A percentile compares a stretch with the other conserved stretches of the same genome.
These are phyloP conservation scores for Frieseomelitta varia DNA, from an alignment of 1,140 invertebrate species.

Conservation along the genomic window DNA sequence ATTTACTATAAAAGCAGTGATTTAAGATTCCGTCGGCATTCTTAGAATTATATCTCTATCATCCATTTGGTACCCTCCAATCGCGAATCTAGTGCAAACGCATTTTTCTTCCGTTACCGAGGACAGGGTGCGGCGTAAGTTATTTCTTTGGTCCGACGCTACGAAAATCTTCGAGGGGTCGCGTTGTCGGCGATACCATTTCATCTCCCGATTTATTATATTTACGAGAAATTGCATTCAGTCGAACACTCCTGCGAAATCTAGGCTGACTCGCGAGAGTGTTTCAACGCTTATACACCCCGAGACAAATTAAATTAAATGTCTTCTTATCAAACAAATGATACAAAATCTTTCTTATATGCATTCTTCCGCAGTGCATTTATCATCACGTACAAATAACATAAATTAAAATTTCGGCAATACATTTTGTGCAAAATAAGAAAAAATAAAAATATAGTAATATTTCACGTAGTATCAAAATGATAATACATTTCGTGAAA, in stretches of 20 bases:
- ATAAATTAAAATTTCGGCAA: too few species aligned
- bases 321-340: too few species aligned
- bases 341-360: too few species aligned
- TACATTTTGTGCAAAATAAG: too few species aligned
- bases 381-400: too few species aligned
- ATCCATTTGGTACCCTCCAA: slow-evolving; percentile 64
- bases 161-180: slow-evolving; percentile 52
- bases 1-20: slow-evolving; percentile 59
- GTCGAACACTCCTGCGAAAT: not conserved
- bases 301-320: too few species aligned
- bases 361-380: too few species aligned
- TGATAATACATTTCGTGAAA: too few species aligned
- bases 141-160: slow-evolving; percentile 62
- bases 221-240: slow-evolving; percentile 40
- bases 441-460: too few species aligned
- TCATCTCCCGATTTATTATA: slow-evolving; percentile 38
- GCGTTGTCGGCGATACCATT: slow-evolving; percentile 45
- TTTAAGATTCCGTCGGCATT: slow-evolving; percentile 62
- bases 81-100: slow-evolving; percentile 53
- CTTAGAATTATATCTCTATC: slow-evolving; percentile 63
- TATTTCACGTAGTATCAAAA: too few species aligned
- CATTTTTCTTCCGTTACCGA: slow-evolving; percentile 58
- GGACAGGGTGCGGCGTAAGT: slow-evolving; percentile 46
- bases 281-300: too few species aligned
- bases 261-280: not conserved